phyloP scores from a whole-genome alignment of 2,888 invertebrate genomes.

The Agonopterix arenella region DNA sequence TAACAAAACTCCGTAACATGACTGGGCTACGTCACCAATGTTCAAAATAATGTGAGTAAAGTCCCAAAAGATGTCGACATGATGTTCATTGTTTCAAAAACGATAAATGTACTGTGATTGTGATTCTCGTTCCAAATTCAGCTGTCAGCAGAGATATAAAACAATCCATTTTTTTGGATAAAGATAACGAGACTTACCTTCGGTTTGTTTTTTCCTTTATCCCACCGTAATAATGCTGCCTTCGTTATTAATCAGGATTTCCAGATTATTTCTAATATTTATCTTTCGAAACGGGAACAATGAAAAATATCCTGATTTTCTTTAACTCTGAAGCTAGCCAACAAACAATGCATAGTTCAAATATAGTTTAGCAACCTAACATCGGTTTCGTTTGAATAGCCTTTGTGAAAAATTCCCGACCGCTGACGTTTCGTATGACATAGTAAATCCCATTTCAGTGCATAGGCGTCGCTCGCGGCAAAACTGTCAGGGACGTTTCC shows the following conservation, averaged over 20 bases:
- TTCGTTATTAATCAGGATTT: slow-evolving; percentile 49
- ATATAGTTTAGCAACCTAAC: slow-evolving; percentile 10
- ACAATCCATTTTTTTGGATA: slow-evolving; percentile 29
- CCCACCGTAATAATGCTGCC: slow-evolving; percentile 25
- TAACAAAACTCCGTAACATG: no score
- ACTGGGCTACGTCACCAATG: no score
- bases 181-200: slow-evolving; percentile 30
- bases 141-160: no score
- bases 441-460: slow-evolving; percentile 47
- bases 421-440: slow-evolving; percentile 43
- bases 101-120: no score
- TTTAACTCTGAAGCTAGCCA: slow-evolving; percentile 18
- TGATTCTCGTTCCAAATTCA: no score
- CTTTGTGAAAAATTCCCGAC: slow-evolving; percentile 30
- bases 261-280: slow-evolving; percentile 47
- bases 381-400: slow-evolving; percentile 21
- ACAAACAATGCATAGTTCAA: slow-evolving; percentile 17
- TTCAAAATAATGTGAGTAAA: no score
- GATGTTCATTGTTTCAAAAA: no score
- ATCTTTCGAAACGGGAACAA: slow-evolving; percentile 39
- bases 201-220: slow-evolving; percentile 40
- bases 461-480: slow-evolving; percentile 26
- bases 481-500: slow-evolving; percentile 53
- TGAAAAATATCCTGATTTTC: slow-evolving; percentile 25
- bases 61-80: no score